These are phyloP conservation scores for Tupaia tana DNA, from an alignment of 2,113 vertebrate species.

Conservation along the genomic window DNA sequence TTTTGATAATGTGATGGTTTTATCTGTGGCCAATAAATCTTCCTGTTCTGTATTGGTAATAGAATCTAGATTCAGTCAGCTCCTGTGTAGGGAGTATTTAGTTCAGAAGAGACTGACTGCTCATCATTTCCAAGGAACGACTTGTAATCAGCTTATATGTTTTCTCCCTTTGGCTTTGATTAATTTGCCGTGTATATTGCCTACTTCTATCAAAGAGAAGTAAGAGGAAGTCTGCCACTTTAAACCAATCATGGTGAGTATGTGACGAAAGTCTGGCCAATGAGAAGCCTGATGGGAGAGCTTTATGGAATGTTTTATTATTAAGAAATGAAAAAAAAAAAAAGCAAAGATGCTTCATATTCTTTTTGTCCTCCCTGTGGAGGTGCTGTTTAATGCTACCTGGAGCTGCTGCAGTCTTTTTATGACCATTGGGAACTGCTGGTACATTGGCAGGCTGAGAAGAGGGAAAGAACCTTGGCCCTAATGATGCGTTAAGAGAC, in stretches of 20 bases:
- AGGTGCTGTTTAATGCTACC: neutral
- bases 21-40: neutral
- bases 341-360: neutral
- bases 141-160: neutral
- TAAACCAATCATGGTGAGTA: neutral
- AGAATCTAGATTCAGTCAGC: neutral
- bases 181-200: neutral
- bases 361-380: neutral
- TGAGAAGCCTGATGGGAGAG: neutral
- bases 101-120: neutral
- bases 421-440: neutral
- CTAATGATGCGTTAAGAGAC: neutral
- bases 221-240: neutral
- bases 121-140: neutral
- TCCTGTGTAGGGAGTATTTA: neutral
- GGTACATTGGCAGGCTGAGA: neutral
- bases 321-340: neutral
- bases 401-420: neutral
- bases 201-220: neutral
- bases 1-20: neutral
- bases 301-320: neutral
- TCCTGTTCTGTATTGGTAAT: neutral
- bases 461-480: neutral
- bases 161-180: neutral
- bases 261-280: neutral